A percentile compares a stretch with the other conserved stretches of the same genome.
These are phyloP conservation scores for Bolborhynchus lineola DNA, from an alignment of 2,113 vertebrate genomes.

Conservation along the genomic window DNA sequence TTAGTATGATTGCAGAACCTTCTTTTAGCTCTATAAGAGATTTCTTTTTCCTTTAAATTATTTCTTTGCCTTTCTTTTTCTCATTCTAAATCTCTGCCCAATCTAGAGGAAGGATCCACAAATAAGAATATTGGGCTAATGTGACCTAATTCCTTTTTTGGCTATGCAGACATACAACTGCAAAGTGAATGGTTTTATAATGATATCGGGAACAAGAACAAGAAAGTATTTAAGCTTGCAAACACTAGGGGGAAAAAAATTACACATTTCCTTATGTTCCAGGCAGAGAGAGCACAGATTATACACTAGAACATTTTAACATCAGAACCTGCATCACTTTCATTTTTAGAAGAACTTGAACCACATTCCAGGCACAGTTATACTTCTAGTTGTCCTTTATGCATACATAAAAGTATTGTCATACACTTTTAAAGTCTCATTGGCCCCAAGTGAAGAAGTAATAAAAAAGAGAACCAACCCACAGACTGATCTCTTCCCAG, in stretches of 20 bases:
- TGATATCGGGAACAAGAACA: not conserved
- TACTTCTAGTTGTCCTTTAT: not conserved
- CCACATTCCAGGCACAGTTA: not conserved
- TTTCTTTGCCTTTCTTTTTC: not conserved
- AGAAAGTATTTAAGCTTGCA: not conserved
- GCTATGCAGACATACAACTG: not conserved
- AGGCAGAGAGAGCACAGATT: not conserved
- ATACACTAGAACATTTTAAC: not conserved
- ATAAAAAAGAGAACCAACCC: not conserved
- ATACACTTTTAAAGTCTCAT: not conserved
- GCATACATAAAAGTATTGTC: not conserved
- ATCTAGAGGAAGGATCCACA: not conserved
- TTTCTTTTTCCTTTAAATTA: not conserved
- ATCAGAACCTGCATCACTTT: not conserved
- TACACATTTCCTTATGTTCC: not conserved
- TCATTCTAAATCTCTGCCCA: not conserved
- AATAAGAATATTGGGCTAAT: not conserved
- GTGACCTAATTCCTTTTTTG: not conserved
- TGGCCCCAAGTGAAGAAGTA: not conserved
- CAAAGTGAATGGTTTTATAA: not conserved
- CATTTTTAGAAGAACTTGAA: not conserved
- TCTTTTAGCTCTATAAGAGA: not conserved
- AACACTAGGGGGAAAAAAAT: not conserved
- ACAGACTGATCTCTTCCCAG: not conserved
- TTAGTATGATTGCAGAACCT: not conserved